Base-by-base conservation (phyloP, 2,113 vertebrate species). In the Irena cyanogastra region DNA sequence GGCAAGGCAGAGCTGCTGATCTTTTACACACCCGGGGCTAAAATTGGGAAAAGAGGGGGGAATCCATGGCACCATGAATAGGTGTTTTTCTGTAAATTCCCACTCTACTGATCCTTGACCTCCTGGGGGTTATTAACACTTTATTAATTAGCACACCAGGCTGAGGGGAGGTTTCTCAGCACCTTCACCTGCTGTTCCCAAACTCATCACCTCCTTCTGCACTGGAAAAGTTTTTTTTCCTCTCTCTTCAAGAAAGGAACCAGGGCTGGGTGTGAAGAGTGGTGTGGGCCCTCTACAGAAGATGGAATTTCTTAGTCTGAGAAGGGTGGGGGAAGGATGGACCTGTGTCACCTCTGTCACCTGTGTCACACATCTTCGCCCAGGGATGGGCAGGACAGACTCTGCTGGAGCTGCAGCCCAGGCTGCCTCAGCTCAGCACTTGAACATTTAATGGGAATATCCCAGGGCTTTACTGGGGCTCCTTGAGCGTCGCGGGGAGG, bases 1-100 rank as follows among this genome's bases (percentile, higher is more conserved):
- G 60, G 89, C 83, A 89, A 65, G 82, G 71, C 50, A 28, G 95
- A 87, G 90, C 94, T 88, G 81, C 91, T 94, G 96, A 84, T 89
- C 88, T 83, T 94, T 95, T 65, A 91, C 21, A 92, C 81, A 94
- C 61, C 71, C 77, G 75, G 89, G 89, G 77, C 80, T 91, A 57
- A 94, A 91, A 74, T 92, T 82, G 66, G 77, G 95, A 31, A 74
- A 83, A 95, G 84, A 75, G 68, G 89, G 89, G 61, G 69, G 82
- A 65, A 75, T 35, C 90, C 26, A 0, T 2, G 50, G 74, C 54
- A 30, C 65, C 15, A 1, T 0, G 39, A 13, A 10, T 1, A 3
- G 31, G 66, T 12, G 13, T 3, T 4, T 77, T 35, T 52, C 47
- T 12, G 6, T 3, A 1, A 3, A 23, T 76, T 49, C 56, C n/a